Conservation (phyloP, 2,888 invertebrate species). For the Synanthedon tipuliformis region DNA sequence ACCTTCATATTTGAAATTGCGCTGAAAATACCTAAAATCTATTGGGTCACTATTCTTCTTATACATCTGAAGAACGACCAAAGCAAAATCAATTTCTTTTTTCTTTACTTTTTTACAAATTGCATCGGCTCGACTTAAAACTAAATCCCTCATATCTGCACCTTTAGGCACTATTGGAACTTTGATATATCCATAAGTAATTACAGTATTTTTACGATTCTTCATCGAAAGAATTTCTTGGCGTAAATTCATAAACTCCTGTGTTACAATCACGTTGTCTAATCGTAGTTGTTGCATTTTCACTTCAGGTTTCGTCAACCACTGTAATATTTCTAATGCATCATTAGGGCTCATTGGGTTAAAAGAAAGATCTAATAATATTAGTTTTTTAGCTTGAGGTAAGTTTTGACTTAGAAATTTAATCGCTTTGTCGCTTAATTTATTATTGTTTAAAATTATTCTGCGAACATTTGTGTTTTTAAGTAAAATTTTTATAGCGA, state of each 20-base stretch:
- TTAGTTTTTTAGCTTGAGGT: slow-evolving; percentile 2
- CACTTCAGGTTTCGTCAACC: slow-evolving; percentile 21
- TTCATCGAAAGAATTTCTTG: slow-evolving; percentile 16
- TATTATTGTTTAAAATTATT: slow-evolving; percentile 5
- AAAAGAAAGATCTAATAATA: slow-evolving; percentile 3
- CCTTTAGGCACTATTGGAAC: slow-evolving; percentile 13
- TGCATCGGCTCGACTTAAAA: slow-evolving; percentile 35
- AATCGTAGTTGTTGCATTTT: slow-evolving; percentile 28
- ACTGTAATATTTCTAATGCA: slow-evolving; percentile 1
- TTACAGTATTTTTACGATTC: slow-evolving; percentile 17
- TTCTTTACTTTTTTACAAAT: slow-evolving; percentile 27
- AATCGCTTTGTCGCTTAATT: slow-evolving; percentile 1
- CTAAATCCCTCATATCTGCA: slow-evolving; percentile 28
- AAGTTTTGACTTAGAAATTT: background rate
- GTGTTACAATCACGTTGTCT: slow-evolving; percentile 32
- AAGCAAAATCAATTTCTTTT: slow-evolving; percentile 26
- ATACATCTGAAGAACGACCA: slow-evolving; percentile 21
- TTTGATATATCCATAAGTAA: slow-evolving; percentile 30
- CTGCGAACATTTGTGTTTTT: background rate
- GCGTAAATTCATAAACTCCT: slow-evolving; percentile 21
- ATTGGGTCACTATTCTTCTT: slow-evolving; percentile 18
- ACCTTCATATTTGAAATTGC: slow-evolving; percentile 2
- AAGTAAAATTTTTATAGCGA: slow-evolving; percentile 1
- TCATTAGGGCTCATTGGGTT: slow-evolving; percentile 5
- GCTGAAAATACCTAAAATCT: slow-evolving; percentile 8